Evolutionary conservation across 2,888 invertebrate species (phyloP), one percentile per base, ranked within the genome.

Genomic region (Drosophila eohydei): DNA sequence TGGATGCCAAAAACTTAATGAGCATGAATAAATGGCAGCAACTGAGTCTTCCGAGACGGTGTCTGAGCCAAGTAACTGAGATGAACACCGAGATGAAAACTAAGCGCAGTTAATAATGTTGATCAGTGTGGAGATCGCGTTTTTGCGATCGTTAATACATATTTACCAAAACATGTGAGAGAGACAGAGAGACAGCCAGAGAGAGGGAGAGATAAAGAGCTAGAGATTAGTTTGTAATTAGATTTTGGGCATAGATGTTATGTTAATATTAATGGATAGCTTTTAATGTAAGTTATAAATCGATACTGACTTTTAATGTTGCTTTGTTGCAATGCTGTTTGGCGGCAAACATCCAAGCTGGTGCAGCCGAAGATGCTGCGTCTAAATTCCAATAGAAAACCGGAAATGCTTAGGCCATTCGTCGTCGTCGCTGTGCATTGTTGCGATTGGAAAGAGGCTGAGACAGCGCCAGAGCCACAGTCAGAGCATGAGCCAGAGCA

Each of bases 11-110:
- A 84, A 78, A 89, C 80, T 87, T 89, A 87, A 87, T 87, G 89
- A 89, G 85, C 85, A 81, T 85, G 81, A 85, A 89, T 85, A 88
- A 88, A 88, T 88, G 89, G 83, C 85, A 76, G 79, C 75, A 66
- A 32, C 59, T 9, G 11, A 52, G 32, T 30, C 67, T 55, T 44
- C 64, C 36, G 64, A 51, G 78, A 61, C 59, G 46, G 56, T 59
- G 56, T 54, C 61, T 48, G 51, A 64, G 64, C 52, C 71, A 54
- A 59, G 44, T 41, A 48, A 52, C 66, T 56, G 64, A 64, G 52
- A 40, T 50, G 38, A 57, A 71, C 56, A 34, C 54, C 43, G 44
- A 59, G 55, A 40, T 44, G 36, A 16, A 36, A 28, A 44, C 62
- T 54, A 46, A 65, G 50, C 62, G 40, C 71, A 69, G 68, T 71